A percentile compares a stretch with the other conserved stretches of the same genome.
These are phyloP conservation scores for Poecilia wingei DNA, from an alignment of 2,797 vertebrate genomes.

Conservation along the genomic window DNA sequence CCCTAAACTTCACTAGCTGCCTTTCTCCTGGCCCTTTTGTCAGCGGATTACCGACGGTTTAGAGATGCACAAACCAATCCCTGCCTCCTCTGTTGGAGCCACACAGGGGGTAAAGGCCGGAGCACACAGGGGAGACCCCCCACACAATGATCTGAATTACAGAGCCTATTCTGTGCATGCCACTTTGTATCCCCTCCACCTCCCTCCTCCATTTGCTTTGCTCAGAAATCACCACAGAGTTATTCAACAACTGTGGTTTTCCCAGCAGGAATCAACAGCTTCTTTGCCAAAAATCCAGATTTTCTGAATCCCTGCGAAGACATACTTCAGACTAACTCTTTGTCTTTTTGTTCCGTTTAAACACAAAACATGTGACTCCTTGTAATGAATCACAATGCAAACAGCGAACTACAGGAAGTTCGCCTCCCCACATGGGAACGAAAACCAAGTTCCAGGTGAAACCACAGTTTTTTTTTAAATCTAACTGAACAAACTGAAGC, in stretches of 20 bases:
- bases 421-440: not conserved
- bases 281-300: slow-evolving; percentile 38
- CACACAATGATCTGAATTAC: slow-evolving; percentile 72
- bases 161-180: slow-evolving; percentile 60
- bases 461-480: slow-evolving; percentile 28
- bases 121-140: slow-evolving; percentile 60
- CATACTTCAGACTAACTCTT: slow-evolving; percentile 21
- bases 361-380: slow-evolving; percentile 27
- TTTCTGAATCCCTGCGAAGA: slow-evolving; percentile 23
- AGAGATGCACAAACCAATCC: slow-evolving; percentile 58
- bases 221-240: slow-evolving; percentile 50
- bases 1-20: slow-evolving; percentile 35
- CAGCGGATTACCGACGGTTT: slow-evolving; percentile 70
- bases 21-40: slow-evolving; percentile 70
- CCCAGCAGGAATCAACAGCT: slow-evolving; percentile 60
- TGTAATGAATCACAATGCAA: slow-evolving; percentile 15
- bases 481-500: slow-evolving; percentile 29
- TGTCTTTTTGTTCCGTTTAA: slow-evolving; percentile 40
- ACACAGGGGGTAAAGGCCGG: slow-evolving; percentile 69
- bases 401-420: slow-evolving; percentile 28
- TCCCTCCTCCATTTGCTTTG: slow-evolving; percentile 11
- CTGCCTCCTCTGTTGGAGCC: slow-evolving; percentile 62
- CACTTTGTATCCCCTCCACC: slow-evolving; percentile 52
- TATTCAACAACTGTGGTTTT: slow-evolving; percentile 54
- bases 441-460: slow-evolving; percentile 53